phyloP scores from a whole-genome alignment of 2,797 vertebrate species.

The Danio jaintianensis region DNA sequence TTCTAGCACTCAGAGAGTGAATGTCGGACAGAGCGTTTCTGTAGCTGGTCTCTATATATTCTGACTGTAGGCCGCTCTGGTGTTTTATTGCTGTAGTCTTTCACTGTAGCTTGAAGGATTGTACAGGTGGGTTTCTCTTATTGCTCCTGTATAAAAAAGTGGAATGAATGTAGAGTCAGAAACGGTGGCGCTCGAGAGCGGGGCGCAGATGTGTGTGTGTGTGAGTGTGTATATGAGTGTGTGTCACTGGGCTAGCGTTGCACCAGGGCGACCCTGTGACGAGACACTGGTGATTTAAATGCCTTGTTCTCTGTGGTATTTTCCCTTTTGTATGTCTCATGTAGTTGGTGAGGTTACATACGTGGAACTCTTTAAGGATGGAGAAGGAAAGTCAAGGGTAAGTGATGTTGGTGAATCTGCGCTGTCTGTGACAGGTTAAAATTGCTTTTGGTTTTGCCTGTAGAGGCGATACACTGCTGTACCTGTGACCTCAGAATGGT shows the following conservation, averaged over 20 bases:
- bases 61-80: constrained; percentile 54
- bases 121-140: constrained; percentile 86
- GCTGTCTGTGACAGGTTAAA: constrained; percentile 92
- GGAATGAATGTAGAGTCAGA: constrained; percentile 92
- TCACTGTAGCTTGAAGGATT: constrained; percentile 58
- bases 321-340: constrained; percentile 99
- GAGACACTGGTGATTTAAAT: constrained; percentile 93
- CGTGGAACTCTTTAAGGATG: constrained; percentile 99
- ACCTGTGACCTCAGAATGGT: constrained; percentile 81
- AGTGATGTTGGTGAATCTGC: constrained; percentile 93
- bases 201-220: constrained; percentile 11
- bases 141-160: constrained; percentile 83
- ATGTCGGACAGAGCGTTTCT: constrained; percentile 68
- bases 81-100: constrained; percentile 56
- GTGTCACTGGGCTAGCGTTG: constrained; percentile 97
- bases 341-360: constrained; percentile 99
- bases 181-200: constrained; percentile 90
- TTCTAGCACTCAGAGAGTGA: constrained; percentile 48
- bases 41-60: constrained; percentile 70
- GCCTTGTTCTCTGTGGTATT: constrained; percentile 99
- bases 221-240: constrained; percentile 80
- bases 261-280: constrained; percentile 88
- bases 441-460: constrained; percentile 74
- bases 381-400: constrained; percentile 99
- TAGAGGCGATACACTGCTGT: constrained; percentile 78